A percentile compares a stretch with the other conserved stretches of the same genome.
Evolutionary conservation across 23 tunicate species (phyloP).

Genomic region (Phallusia fumigata): DNA sequence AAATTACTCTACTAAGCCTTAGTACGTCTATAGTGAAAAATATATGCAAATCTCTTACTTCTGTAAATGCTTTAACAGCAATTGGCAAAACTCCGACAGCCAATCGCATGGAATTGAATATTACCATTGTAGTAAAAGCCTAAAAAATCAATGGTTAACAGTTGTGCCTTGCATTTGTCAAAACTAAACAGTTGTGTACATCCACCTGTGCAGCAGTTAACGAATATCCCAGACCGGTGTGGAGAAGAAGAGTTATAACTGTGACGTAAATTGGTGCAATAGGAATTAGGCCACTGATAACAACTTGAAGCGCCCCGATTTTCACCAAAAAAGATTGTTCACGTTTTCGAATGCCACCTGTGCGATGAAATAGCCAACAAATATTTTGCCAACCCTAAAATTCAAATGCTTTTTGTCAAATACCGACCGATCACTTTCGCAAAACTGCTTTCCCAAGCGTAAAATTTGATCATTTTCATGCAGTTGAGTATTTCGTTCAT

Average conservation of each 20-base stretch:
- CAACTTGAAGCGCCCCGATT: conserved; percentile 41
- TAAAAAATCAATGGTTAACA: background rate
- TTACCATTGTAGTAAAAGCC: conserved; percentile 47
- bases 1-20: too few species aligned
- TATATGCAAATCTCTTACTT: conserved; percentile 20
- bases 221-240: conserved; percentile 46
- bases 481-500: conserved; percentile 60
- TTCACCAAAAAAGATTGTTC: conserved; percentile 36
- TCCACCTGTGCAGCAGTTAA: conserved; percentile 45
- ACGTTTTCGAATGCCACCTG: conserved; percentile 32
- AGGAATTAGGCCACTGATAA: conserved; percentile 40
- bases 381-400: too few species aligned
- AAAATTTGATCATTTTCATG: conserved; percentile 57
- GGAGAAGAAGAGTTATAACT: conserved; percentile 46
- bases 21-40: background rate
- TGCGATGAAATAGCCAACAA: too few species aligned
- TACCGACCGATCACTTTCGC: conserved; percentile 34
- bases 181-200: too few species aligned
- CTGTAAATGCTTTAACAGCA: conserved; percentile 49
- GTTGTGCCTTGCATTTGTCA: too few species aligned
- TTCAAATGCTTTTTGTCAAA: too few species aligned
- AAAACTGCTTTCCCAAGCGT: conserved; percentile 66
- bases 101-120: conserved; percentile 62
- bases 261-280: conserved; percentile 47
- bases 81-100: conserved; percentile 43